Conservation (phyloP, 2,888 invertebrate genomes). For the Atethmia centrago region DNA sequence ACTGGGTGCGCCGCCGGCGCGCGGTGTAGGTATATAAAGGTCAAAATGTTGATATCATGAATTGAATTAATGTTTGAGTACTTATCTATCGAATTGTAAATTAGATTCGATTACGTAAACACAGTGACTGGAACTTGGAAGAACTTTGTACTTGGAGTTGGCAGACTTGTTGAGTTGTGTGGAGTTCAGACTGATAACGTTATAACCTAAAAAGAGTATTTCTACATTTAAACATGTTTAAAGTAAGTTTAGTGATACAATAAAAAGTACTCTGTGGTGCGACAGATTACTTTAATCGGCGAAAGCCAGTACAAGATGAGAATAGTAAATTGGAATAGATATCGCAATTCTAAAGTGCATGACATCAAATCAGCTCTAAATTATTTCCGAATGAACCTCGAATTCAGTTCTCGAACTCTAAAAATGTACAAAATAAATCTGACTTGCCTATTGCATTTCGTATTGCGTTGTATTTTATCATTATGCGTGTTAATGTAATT, state of each 20-base stretch:
- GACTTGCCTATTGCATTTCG: neutral
- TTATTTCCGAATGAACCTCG: neutral
- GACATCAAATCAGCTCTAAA: neutral
- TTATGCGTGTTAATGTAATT: neutral
- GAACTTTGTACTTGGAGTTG: constrained; percentile 18
- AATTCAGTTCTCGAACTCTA: neutral
- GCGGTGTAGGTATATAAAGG: neutral
- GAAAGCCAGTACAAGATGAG: neutral
- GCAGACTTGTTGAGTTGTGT: constrained; percentile 19
- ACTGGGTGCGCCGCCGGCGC: too few species aligned
- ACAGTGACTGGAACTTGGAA: constrained; percentile 30
- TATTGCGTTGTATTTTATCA: neutral
- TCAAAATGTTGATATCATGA: constrained; percentile 16
- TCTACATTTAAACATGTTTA: constrained; percentile 43
- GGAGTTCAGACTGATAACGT: constrained; percentile 2
- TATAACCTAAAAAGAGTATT: constrained; percentile 18
- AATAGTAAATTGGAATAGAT: neutral
- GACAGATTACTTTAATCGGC: neutral
- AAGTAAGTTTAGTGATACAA: constrained; percentile 49
- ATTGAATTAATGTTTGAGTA: neutral
- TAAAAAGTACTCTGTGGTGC: too few species aligned
- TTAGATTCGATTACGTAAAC: constrained; percentile 42
- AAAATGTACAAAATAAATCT: neutral
- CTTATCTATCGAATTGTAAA: constrained; percentile 33
- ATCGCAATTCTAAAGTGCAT: neutral